Percentiles rank a stretch among this genome's conserved stretches.
These are phyloP conservation scores for Phocoena sinus DNA, from an alignment of 2,113 vertebrate genomes.

Conservation along the genomic window DNA sequence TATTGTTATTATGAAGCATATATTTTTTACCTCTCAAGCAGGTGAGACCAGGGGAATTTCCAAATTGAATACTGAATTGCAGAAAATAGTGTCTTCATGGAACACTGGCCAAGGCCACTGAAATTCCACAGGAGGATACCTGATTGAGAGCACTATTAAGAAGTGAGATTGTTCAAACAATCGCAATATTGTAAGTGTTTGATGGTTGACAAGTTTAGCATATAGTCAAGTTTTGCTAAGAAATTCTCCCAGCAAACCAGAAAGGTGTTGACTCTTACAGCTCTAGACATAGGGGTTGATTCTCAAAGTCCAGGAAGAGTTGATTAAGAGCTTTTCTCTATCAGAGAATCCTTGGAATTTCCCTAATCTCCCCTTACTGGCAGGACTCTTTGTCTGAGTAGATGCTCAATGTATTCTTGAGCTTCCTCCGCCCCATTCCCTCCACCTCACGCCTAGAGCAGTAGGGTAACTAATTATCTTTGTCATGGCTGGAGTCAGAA, in stretches of 20 bases:
- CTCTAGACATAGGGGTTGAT: not conserved
- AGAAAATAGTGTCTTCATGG: not conserved
- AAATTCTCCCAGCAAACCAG: not conserved
- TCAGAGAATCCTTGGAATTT: not conserved
- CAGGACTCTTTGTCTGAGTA: not conserved
- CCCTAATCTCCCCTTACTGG: not conserved
- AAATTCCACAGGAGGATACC: not conserved
- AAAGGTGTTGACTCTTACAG: not conserved
- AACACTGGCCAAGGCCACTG: not conserved
- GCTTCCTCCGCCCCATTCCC: not conserved
- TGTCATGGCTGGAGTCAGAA: not conserved
- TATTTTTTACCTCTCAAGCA: not conserved
- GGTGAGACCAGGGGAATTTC: not conserved
- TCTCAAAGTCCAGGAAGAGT: not conserved
- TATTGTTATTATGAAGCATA: not conserved
- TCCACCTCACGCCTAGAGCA: not conserved
- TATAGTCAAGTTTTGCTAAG: not conserved
- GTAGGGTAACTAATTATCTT: not conserved
- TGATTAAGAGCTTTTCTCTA: not conserved
- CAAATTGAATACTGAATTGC: not conserved
- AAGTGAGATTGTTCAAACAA: not conserved
- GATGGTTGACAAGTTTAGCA: not conserved
- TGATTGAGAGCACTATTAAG: not conserved
- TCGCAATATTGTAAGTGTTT: not conserved
- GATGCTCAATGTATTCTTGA: not conserved